phyloP scores from a whole-genome alignment of 2,797 vertebrate genomes.

The Myotis myotis region DNA sequence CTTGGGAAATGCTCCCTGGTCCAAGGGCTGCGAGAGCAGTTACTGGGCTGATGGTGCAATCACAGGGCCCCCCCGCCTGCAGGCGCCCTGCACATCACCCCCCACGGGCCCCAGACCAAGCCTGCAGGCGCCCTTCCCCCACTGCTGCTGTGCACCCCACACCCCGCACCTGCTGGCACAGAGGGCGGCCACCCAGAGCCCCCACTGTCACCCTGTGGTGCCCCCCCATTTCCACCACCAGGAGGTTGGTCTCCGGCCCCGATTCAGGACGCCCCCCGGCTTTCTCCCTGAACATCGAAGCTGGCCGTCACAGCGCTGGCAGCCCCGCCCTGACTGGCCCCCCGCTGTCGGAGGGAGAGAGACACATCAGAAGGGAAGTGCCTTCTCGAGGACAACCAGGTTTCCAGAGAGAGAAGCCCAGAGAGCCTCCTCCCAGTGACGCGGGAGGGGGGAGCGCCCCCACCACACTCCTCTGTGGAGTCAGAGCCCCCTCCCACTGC shows the following conservation, averaged over 20 bases:
- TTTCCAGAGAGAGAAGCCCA: not conserved
- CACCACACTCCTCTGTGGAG: not conserved
- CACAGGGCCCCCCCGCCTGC: not conserved
- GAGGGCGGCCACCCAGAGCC: not conserved
- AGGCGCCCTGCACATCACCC: not conserved
- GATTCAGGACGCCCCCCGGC: not conserved
- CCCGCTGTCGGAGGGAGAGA: not conserved
- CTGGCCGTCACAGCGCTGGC: not conserved
- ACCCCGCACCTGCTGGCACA: not conserved
- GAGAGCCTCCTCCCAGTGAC: not conserved
- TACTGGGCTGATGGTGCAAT: rapidly evolving
- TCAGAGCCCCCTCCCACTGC: rapidly evolving
- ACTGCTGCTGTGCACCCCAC: not conserved
- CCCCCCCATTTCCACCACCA: rapidly evolving
- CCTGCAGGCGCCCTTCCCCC: not conserved
- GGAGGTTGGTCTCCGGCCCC: not conserved
- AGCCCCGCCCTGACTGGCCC: too few species aligned
- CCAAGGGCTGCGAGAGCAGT: not conserved
- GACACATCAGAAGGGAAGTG: too few species aligned
- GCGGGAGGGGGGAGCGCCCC: not conserved
- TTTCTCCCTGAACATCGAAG: not conserved
- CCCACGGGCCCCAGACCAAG: not conserved
- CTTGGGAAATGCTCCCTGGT: too few species aligned
- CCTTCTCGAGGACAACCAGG: not conserved
- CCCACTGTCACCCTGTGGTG: not conserved